Base-by-base conservation (phyloP, 2,888 invertebrate genomes). In the Cenopis cana region DNA sequence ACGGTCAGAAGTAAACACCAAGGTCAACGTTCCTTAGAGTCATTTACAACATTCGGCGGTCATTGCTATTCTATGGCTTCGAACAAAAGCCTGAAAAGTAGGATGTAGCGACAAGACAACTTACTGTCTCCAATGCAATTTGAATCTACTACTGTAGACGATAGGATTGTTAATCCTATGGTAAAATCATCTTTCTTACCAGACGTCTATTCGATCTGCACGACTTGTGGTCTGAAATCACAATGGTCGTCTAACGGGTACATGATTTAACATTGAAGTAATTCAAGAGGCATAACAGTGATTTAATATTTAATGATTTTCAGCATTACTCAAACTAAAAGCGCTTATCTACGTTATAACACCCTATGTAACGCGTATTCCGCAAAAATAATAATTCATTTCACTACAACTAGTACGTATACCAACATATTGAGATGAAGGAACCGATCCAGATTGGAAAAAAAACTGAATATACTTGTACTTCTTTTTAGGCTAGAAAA, bases 61-160 rank as follows among this genome's bases (percentile, higher is more conserved):
- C 52, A 38, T 54, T 64, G 38, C 64, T 38, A n/a, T n/a, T n/a
- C n/a, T n/a, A 54, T 10, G n/a, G 3, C 36, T 20, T 18, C 52
- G 24, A 54, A 64, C 38, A 64, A 64, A 38, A 52, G 20, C 52
- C n/a, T 62, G 20, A 52, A 52, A 33, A 17, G 10, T 20, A 29
- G 0, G 9, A 10, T 10, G 12, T 12, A 24, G 11, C 54, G 12
- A 20, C 24, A 24, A 11, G 20, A 6, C n/a, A 29, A 1, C 2
- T n/a, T n/a, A 10, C n/a, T n/a, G n/a, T n/a, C n/a, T n/a, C n/a
- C n/a, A n/a, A n/a, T n/a, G 8, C 11, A 50, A 52, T 36, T 20
- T 52, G 50, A 50, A 36, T 33, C 18, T 62, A 62, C 14, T 12
- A 12, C 52, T 4, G 1, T 52, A 52, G n/a, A 5, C 5, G 12